Conservation (phyloP, 2,113 vertebrate species). For the Rhombomys opimus region DNA sequence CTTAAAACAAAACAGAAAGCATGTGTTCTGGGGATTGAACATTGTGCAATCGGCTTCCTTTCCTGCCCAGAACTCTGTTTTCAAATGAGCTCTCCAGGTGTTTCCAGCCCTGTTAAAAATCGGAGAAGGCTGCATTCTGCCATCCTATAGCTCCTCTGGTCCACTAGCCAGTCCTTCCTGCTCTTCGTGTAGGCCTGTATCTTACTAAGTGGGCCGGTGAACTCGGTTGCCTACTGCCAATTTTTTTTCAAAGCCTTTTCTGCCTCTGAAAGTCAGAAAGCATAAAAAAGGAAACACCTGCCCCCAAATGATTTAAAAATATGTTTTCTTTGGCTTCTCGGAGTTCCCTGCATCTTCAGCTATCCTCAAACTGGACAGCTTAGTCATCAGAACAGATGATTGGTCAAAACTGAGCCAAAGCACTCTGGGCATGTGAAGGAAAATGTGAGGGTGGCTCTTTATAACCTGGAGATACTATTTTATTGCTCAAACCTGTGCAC, state of each 20-base stretch:
- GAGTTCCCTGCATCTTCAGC: not conserved
- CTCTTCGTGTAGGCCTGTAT: rapidly evolving
- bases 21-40: not conserved
- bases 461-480: not conserved
- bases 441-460: not conserved
- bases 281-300: not conserved
- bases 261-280: not conserved
- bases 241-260: not conserved
- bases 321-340: not conserved
- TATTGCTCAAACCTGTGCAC: not conserved
- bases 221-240: rapidly evolving
- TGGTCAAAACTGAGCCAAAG: not conserved
- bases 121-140: too few species aligned
- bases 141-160: rapidly evolving
- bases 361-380: not conserved
- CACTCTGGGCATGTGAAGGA: not conserved
- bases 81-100: not conserved
- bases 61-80: not conserved
- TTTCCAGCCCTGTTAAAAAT: rapidly evolving
- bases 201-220: not conserved
- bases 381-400: not conserved
- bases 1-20: not conserved
- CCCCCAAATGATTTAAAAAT: not conserved
- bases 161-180: not conserved
- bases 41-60: not conserved